phyloP scores from a whole-genome alignment of 2,888 invertebrate genomes.

The Elegia similella region DNA sequence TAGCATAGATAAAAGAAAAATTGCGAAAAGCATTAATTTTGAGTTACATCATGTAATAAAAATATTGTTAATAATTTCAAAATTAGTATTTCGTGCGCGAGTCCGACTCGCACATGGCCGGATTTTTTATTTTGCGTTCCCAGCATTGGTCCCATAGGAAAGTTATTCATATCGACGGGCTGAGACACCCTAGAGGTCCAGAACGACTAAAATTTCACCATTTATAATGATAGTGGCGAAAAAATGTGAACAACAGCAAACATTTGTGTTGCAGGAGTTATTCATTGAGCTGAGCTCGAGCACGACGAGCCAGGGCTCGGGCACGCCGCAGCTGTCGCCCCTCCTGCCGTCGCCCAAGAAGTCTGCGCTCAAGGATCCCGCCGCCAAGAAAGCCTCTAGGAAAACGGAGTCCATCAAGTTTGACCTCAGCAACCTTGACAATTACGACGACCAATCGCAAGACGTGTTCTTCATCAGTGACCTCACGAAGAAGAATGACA shows the following conservation, averaged over 20 bases:
- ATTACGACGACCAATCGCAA: conserved; percentile 24
- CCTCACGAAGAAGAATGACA: conserved; percentile 20
- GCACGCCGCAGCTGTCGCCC: conserved; percentile 14
- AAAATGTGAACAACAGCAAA: not conserved
- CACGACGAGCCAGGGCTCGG: not conserved
- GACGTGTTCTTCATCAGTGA: conserved; percentile 33
- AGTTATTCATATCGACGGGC: too few relatives aligned
- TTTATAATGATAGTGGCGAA: too few relatives aligned
- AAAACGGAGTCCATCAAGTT: conserved; percentile 70
- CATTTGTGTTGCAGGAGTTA: conserved; percentile 34
- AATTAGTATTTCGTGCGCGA: too few relatives aligned
- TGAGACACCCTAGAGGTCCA: too few relatives aligned
- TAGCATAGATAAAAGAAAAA: too few relatives aligned
- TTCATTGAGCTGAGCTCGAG: conserved; percentile 46
- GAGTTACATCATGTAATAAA: too few relatives aligned
- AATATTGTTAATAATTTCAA: too few relatives aligned
- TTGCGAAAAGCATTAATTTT: too few relatives aligned
- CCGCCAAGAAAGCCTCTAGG: conserved; percentile 38
- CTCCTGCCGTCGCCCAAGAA: conserved; percentile 47
- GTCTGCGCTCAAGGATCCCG: conserved; percentile 60
- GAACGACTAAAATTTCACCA: too few relatives aligned
- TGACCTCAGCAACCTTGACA: conserved; percentile 63
- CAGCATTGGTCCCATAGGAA: too few relatives aligned
- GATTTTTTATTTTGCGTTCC: too few relatives aligned
- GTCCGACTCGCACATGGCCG: too few relatives aligned